Evolutionary conservation across 2,888 invertebrate species (phyloP).

Genomic region (Magallana nippona): DNA sequence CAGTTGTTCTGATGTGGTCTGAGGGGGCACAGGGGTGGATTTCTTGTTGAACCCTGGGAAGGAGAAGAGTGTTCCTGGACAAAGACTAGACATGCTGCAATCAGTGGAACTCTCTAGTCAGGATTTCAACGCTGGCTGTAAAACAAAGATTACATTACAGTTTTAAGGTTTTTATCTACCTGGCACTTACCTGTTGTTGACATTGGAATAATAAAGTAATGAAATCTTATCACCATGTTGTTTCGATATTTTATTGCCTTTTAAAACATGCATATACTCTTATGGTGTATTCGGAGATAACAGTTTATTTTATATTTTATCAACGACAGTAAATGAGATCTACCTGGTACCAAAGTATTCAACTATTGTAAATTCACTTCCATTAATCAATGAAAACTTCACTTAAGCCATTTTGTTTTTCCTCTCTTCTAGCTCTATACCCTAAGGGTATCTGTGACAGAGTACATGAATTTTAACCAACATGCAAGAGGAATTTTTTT

Average conservation of each 20-base stretch:
- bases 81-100: slow-evolving; percentile 64
- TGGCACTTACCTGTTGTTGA: slow-evolving; percentile 10
- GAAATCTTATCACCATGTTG: not conserved
- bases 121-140: not conserved
- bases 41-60: slow-evolving; percentile 66
- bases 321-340: not conserved
- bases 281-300: not conserved
- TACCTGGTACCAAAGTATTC: not conserved
- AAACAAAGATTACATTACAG: not conserved
- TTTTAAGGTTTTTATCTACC: not conserved
- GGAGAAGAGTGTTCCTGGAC: slow-evolving; percentile 66
- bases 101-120: not conserved
- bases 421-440: too few species aligned
- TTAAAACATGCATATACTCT: slow-evolving; percentile 3
- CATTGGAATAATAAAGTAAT: not conserved
- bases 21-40: slow-evolving; percentile 65
- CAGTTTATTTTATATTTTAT: slow-evolving; percentile 13
- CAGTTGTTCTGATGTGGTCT: slow-evolving; percentile 59
- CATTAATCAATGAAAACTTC: too few species aligned
- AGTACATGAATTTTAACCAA: too few species aligned
- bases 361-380: not conserved
- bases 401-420: too few species aligned
- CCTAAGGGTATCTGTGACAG: too few species aligned
- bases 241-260: slow-evolving; percentile 1
- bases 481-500: too few species aligned